A percentile compares a stretch with the other conserved stretches of the same genome.
phyloP scores from a whole-genome alignment of 2,113 vertebrate species.

The Semnornis frantzii region DNA sequence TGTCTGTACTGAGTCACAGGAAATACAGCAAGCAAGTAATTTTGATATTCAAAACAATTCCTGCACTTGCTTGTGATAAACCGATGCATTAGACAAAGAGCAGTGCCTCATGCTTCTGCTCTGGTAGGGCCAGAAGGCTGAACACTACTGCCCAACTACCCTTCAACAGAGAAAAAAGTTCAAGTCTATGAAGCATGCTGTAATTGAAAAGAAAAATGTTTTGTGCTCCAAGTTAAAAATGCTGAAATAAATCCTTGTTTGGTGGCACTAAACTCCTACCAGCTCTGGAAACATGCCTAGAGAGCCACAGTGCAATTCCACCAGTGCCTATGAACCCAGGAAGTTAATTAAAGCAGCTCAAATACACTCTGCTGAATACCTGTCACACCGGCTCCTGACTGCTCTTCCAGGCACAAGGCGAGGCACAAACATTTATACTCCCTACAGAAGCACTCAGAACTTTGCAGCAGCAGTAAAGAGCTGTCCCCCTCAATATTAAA shows the following conservation, averaged over 20 bases:
- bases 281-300: neutral
- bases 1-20: neutral
- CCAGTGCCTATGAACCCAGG: neutral
- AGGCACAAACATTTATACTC: neutral
- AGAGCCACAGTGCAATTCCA: neutral
- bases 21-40: neutral
- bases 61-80: neutral
- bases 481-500: neutral
- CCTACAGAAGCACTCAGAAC: neutral
- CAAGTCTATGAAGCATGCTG: neutral
- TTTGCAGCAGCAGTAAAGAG: neutral
- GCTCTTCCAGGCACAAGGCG: neutral
- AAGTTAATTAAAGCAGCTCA: slow-evolving; percentile 7
- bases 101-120: neutral
- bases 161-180: neutral
- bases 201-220: neutral
- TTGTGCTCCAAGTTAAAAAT: neutral
- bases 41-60: neutral
- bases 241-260: neutral
- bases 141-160: neutral
- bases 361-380: slow-evolving; percentile 9
- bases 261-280: neutral
- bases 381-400: neutral
- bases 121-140: neutral
- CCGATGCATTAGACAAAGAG: neutral